Evolutionary conservation across 2,797 vertebrate genomes (phyloP).

Genomic region (Chaetodon trifasciatus): DNA sequence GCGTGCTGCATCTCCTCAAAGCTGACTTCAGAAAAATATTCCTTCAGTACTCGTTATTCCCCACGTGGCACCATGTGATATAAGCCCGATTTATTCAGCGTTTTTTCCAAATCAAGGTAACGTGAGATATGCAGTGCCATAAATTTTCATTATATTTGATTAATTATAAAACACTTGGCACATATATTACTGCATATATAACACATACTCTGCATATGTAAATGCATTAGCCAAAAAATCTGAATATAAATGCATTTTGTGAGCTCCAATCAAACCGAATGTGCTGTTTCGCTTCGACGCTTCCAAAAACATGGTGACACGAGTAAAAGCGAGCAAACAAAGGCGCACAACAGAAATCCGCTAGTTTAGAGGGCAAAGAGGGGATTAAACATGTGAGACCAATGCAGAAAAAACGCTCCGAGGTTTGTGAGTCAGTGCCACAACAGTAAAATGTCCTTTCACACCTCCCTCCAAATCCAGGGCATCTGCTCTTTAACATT

Average conservation of each 20-base stretch:
- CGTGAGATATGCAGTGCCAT: neutral
- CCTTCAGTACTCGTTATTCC: neutral
- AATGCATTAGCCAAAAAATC: neutral
- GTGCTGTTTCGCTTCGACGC: slow-evolving; percentile 8
- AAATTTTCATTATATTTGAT: neutral
- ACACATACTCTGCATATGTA: neutral
- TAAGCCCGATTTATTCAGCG: neutral
- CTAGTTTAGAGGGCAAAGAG: slow-evolving; percentile 47
- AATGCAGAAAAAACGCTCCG: slow-evolving; percentile 38
- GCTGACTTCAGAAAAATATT: slow-evolving; percentile 5
- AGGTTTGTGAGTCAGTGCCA: slow-evolving; percentile 61
- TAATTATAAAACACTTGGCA: neutral
- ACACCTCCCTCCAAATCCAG: slow-evolving; percentile 54
- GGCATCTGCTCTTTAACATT: slow-evolving; percentile 74
- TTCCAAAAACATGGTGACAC: slow-evolving; percentile 17
- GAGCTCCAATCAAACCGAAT: neutral
- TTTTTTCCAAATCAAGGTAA: neutral
- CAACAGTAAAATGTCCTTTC: slow-evolving; percentile 75
- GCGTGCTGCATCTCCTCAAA: neutral
- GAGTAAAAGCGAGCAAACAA: slow-evolving; percentile 29
- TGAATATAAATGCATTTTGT: neutral
- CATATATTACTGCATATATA: neutral
- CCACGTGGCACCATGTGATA: neutral
- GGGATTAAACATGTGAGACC: slow-evolving; percentile 43
- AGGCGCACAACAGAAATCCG: slow-evolving; percentile 24